Base-by-base conservation (phyloP, 2,113 vertebrate species). In the Phalacrocorax brasilianus region DNA sequence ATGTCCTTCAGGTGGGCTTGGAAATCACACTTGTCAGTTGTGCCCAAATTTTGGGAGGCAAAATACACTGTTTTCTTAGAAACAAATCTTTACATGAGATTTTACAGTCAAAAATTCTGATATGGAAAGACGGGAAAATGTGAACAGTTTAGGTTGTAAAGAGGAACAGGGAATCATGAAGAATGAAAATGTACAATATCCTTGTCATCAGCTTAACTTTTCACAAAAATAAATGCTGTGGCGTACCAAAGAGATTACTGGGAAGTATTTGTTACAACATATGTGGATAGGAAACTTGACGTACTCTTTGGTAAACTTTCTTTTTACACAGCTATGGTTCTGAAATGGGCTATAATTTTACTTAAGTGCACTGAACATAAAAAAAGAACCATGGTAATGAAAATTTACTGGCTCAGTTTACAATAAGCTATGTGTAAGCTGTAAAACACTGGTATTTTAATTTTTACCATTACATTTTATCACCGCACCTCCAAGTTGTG, bases 51-150 rank as follows among this genome's bases (percentile, higher is more conserved):
- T 28, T 52, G 83, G 65, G 44, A 85, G 84, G 47, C 27, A 52
- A 63, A 79, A 40, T 23, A 5, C 5, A 4, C 8, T 38, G 23
- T 67, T 94, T 93, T 83, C 42, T 59, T 52, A 30, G 33, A 74
- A 77, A 65, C 7, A 56, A 52, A 50, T 32, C 12, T 38, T 61
- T 22, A 27, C 0, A 0, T 59, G 38, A 53, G 35, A 12, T 55
- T 77, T 81, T 77, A 23, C 9, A 42, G 59, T 47, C 22, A 33
- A 42, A 70, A 56, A 50, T 85, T 70, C 32, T 55, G 50, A 94
- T 12, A 22, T 35, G 24, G 28, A 38, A 85, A 75, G 53, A 79
- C 71, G 32, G 17, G 49, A 40, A 56, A 76, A 61, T 44, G 58
- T 24, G 14, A 77, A 21, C 24, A 56, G 13, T 58, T 87, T 87